phyloP scores from a whole-genome alignment of 2,888 invertebrate species.

The Ferdinandea cuprea region DNA sequence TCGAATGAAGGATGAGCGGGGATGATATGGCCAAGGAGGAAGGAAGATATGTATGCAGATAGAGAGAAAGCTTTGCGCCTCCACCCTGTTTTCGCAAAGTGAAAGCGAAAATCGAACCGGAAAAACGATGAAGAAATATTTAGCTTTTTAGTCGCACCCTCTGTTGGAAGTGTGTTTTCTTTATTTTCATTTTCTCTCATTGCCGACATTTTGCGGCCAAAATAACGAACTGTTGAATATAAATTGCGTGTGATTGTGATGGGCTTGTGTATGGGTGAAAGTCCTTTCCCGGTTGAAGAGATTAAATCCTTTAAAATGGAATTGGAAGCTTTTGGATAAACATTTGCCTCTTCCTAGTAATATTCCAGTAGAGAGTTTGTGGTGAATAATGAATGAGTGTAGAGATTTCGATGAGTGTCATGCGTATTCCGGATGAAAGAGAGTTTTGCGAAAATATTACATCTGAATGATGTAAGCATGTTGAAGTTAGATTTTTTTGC shows the following conservation, averaged over 20 bases:
- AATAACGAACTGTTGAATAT: slow-evolving; percentile 67
- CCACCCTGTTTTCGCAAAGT: slow-evolving; percentile 43
- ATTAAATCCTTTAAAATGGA: neutral
- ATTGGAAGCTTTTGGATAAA: neutral
- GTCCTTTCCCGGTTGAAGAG: neutral
- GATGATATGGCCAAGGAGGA: neutral
- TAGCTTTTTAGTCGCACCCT: slow-evolving; percentile 32
- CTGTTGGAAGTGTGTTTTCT: neutral
- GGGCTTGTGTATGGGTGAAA: neutral
- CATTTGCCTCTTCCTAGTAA: neutral
- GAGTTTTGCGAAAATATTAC: neutral
- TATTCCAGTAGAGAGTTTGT: slow-evolving; percentile 29
- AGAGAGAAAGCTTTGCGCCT: slow-evolving; percentile 30
- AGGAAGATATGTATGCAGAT: neutral
- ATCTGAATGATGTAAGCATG: neutral
- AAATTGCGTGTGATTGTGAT: slow-evolving; percentile 35
- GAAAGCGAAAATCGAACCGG: slow-evolving; percentile 57
- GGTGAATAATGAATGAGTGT: slow-evolving; percentile 19
- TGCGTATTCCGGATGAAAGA: slow-evolving; percentile 17
- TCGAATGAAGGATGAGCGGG: no score
- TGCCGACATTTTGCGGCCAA: neutral
- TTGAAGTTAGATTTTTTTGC: slow-evolving; percentile 9
- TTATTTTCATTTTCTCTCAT: neutral
- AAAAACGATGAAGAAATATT: neutral
- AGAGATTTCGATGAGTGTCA: slow-evolving; percentile 15